Evolutionary conservation across 1,140 invertebrate genomes (phyloP), one percentile per base, ranked within the genome.

Genomic region (Lepidurus arcticus): DNA sequence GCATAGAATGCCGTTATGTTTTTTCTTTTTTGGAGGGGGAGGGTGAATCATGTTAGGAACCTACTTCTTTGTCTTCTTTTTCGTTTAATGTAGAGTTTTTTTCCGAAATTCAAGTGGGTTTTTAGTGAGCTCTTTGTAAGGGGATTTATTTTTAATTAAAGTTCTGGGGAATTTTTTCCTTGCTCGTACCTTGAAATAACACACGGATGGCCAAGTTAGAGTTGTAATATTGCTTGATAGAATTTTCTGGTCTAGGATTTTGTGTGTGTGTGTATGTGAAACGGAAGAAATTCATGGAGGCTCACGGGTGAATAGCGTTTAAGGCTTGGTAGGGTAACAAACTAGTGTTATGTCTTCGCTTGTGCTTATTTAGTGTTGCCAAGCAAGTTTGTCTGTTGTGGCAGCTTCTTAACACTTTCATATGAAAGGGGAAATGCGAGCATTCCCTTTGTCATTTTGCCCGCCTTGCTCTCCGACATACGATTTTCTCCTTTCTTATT

Each of bases 321-420:
- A n/a, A 65, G 21, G 53, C 53, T 13, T 65, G 53, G 53, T 65
- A 21, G 53, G 21, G 21, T 13, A 65, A 65, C 16, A 47, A 47
- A 47, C 45, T 65, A 65, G 53, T 65, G 53, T 65, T 65, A 65
- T 65, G 21, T 65, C 53, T n/a, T 65, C 16, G 53, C 53, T n/a
- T 65, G 53, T 21, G 53, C 53, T 65, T 65, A 13, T 65, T 65
- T 65, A 65, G 8, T 65, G 53, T 65, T 21, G 53, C 53, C 53
- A 65, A 65, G 53, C 53, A 65, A 65, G 21, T 10, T 65, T 11
- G 53, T 65, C 21, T 65, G 47, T 65, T 65, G 53, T 65, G 53
- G 53, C 53, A 65, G 53, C 53, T 65, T 13, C 53, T 65, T 65
- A 65, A 65, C 53, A 65, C 53, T 65, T 21, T 65, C 13, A 5